Evolutionary conservation across 2,113 vertebrate genomes (phyloP), one percentile per base, ranked within the genome.

Genomic region (Sialia sialis): DNA sequence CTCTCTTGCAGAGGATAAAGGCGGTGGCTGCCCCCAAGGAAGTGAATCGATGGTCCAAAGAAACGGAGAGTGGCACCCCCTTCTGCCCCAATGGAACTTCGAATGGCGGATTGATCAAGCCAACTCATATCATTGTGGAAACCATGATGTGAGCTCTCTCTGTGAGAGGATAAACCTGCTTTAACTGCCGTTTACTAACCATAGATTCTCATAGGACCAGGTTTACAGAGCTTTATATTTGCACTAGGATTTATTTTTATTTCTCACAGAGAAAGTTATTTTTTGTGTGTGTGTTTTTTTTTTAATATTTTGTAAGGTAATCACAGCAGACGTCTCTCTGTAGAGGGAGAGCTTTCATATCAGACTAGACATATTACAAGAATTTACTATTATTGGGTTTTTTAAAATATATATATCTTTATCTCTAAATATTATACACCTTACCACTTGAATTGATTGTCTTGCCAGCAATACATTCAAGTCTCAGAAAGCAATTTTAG

Each of bases 111-210:
- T 98, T 99, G 97, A 98, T 98, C 96, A 99, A 99, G 97, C 98
- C 98, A 79, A 98, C 98, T 82, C 99, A 99, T 98, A 99, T 99
- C 98, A 98, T 99, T 95, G 99, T 99, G 97, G 99, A 99, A 98
- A 99, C 99, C 96, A 99, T 98, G 98, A 99, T 99, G 99, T 99
- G 98, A 99, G 98, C 98, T 95, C 98, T 98, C 98, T 98, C 98
- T 98, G 97, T 98, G 97, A 98, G 97, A 98, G 97, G 98, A 98
- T 97, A 97, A 98, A 97, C 96, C 98, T 98, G 98, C 98, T 98
- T 98, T 97, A 97, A 98, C 98, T 98, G 98, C 98, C 97, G 98
- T 98, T 98, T 98, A 98, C 98, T 99, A 98, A 99, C 98, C 96
- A 98, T 98, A 98, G 98, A 98, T 98, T 98, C 97, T 98, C 98